phyloP scores from a whole-genome alignment of 2,888 invertebrate genomes.

The Lasius platythorax region DNA sequence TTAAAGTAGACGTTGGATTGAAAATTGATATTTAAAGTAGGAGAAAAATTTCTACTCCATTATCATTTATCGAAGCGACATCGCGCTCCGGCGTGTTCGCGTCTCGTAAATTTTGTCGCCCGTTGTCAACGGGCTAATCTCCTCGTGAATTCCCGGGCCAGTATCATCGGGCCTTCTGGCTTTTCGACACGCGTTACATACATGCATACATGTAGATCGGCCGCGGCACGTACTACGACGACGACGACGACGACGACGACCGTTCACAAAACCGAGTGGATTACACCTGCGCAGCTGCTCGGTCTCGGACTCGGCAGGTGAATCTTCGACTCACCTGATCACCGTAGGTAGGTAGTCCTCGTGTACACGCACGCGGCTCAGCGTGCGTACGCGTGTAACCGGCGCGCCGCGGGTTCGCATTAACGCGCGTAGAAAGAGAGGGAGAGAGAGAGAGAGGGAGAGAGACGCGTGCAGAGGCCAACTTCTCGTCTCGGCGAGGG shows the following conservation, averaged over 20 bases:
- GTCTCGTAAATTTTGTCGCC: conserved; percentile 30
- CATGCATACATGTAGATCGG: conserved; percentile 19
- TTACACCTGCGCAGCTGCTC: conserved; percentile 85
- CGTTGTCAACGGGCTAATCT: conserved; percentile 40
- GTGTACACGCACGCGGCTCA: conserved; percentile 67
- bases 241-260: conserved; percentile 65
- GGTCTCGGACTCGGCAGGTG: conserved; percentile 79
- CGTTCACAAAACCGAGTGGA: conserved; percentile 81
- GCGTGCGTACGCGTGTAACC: conserved; percentile 37
- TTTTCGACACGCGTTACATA: conserved; percentile 45
- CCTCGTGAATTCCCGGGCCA: conserved; percentile 9
- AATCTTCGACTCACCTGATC: conserved; percentile 84
- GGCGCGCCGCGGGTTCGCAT: conserved; percentile 59
- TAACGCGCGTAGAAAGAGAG: conserved; percentile 73
- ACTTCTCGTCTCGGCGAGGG: conserved; percentile 57
- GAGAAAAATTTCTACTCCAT: not conserved
- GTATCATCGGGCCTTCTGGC: conserved; percentile 53
- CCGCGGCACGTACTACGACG: conserved; percentile 70
- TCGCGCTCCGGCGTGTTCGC: not conserved
- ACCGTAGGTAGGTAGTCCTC: conserved; percentile 66
- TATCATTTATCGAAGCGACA: not conserved
- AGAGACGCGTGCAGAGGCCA: not conserved
- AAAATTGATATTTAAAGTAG: not conserved
- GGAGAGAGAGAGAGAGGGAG: conserved; percentile 1
- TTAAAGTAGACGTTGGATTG: not conserved